Evolutionary conservation across 1,140 invertebrate genomes (phyloP), one percentile per base, ranked within the genome.

Genomic region (Lasioglossum baleicum): DNA sequence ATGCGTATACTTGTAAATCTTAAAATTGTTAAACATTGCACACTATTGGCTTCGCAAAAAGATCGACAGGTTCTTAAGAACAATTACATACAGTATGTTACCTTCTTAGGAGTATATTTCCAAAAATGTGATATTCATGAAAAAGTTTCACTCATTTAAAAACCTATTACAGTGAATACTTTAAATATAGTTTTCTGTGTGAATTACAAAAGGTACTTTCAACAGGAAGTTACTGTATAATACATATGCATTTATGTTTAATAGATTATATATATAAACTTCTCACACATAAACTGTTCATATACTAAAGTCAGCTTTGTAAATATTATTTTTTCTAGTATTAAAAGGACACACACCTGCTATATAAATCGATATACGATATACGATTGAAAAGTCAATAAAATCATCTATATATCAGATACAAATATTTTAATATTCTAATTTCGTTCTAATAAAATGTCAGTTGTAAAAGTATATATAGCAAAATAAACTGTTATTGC

Each of bases 391-490:
- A 79, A 51, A 26, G 15, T 72, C 69, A 78, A 64, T 64, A 72
- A 72, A 72, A 26, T 20, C 4, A 35, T 8, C 31, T 72, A 20
- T 64, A 71, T 64, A 71, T 17, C 26, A 76, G 64, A 65, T 17
- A 65, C 22, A 69, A 42, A 78, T 72, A 78, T 78, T 78, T 78
- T 78, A 78, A 51, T 78, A 78, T 26, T 78, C 48, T 72, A 72
- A 72, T 65, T 72, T 72, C 15, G 31, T 35, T 56, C 56, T 42
- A 42, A 79, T 4, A 15, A 42, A 64, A 40, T 72, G 44, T 72
- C 2, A 72, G 53, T 17, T 78, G 76, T 78, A 78, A 44, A 78
- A 53, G 44, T 56, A 78, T 65, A 31, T 31, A 31, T 58, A 65
- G 35, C 17, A 56, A 73, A 79, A 58, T 73, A 73, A 79, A 79